Evolutionary conservation across 2,113 vertebrate species (phyloP).

Genomic region (Australoheros scitulus): DNA sequence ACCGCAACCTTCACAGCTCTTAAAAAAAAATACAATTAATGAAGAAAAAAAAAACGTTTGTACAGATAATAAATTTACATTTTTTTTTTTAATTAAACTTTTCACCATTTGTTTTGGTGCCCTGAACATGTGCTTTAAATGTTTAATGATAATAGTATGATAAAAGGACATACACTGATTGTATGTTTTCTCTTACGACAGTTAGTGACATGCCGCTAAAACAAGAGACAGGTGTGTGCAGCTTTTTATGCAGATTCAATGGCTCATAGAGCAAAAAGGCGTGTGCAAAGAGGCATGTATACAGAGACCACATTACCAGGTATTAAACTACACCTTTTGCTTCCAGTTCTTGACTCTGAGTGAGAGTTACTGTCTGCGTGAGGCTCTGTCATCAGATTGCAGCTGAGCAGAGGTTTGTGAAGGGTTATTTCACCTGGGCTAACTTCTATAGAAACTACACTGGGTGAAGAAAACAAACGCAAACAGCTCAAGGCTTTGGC

Average conservation of each 20-base stretch:
- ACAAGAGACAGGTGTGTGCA: constrained; percentile 39
- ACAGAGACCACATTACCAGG: background rate
- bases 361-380: constrained; percentile 20
- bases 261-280: constrained; percentile 2
- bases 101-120: background rate
- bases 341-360: constrained; percentile 3
- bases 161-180: background rate
- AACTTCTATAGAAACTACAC: constrained; percentile 54
- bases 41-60: accelerated
- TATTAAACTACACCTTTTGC: background rate
- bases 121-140: background rate
- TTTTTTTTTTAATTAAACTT: background rate
- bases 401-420: constrained; percentile 8
- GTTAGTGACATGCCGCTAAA: background rate
- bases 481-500: constrained; percentile 58
- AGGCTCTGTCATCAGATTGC: constrained; percentile 17
- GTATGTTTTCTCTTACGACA: background rate
- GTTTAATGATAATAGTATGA: accelerated
- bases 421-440: constrained; percentile 54
- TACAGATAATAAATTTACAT: background rate
- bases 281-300: background rate
- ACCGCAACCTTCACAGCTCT: background rate
- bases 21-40: background rate
- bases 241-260: constrained; percentile 1
- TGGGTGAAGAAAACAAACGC: background rate